Evolutionary conservation across 2,797 vertebrate genomes (phyloP).

Genomic region (Poeciliopsis gracilis): DNA sequence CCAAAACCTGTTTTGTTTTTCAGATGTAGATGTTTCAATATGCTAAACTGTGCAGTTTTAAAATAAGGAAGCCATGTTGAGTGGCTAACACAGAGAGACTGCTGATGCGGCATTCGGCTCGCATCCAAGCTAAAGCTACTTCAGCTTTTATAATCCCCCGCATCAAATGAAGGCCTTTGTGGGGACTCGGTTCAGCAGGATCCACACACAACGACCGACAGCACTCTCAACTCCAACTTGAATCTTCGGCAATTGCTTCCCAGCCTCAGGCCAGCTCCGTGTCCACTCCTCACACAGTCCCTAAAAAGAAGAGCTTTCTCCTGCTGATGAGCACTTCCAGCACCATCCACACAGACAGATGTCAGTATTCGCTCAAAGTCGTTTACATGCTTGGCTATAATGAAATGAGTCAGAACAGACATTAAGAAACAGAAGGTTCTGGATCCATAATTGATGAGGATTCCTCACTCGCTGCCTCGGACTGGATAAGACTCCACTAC

Average conservation of each 20-base stretch:
- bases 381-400: slow-evolving; percentile 38
- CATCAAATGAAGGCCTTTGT: slow-evolving; percentile 43
- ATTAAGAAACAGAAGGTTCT: slow-evolving; percentile 46
- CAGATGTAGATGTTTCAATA: slow-evolving; percentile 29
- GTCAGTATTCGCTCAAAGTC: slow-evolving; percentile 25
- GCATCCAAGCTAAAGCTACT: slow-evolving; percentile 21
- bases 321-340: slow-evolving; percentile 26
- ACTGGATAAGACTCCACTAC: slow-evolving; percentile 53
- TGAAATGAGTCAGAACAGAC: slow-evolving; percentile 39
- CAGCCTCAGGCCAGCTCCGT: slow-evolving; percentile 52
- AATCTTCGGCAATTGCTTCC: slow-evolving; percentile 63
- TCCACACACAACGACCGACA: slow-evolving; percentile 45
- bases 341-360: slow-evolving; percentile 37
- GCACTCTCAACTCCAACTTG: slow-evolving; percentile 64
- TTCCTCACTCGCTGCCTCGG: slow-evolving; percentile 53
- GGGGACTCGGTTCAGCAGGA: slow-evolving; percentile 52
- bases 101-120: neutral
- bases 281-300: slow-evolving; percentile 43
- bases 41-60: slow-evolving; percentile 27
- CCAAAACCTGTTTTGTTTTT: too few relatives aligned
- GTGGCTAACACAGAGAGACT: neutral
- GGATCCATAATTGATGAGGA: slow-evolving; percentile 58
- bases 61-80: slow-evolving; percentile 7
- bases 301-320: slow-evolving; percentile 38
- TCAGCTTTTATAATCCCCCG: slow-evolving; percentile 34